Conservation (phyloP, 2,888 invertebrate genomes). For the Tetramorium bicarinatum region DNA sequence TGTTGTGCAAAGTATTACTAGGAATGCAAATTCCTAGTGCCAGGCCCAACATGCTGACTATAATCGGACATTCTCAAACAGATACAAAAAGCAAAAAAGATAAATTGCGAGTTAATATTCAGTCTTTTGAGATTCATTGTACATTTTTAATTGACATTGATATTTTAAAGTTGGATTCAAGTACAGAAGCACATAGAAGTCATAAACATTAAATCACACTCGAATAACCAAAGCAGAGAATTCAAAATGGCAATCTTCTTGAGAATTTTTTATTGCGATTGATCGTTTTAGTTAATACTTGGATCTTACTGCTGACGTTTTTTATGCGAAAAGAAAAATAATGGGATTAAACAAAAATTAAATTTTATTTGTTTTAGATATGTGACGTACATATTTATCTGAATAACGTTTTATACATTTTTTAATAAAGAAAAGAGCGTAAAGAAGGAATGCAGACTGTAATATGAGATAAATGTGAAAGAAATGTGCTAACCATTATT, state of each 20-base stretch:
- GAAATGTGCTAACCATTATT: slow-evolving; percentile 10
- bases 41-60: slow-evolving; percentile 81
- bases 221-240: not conserved
- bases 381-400: slow-evolving; percentile 61
- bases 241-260: not conserved
- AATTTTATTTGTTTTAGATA: slow-evolving; percentile 2
- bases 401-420: slow-evolving; percentile 63
- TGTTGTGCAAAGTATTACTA: slow-evolving; percentile 89
- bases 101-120: slow-evolving; percentile 72
- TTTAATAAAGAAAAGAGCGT: slow-evolving; percentile 64
- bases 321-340: not conserved
- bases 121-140: slow-evolving; percentile 60
- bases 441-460: slow-evolving; percentile 44
- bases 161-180: slow-evolving; percentile 51
- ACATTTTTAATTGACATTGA: slow-evolving; percentile 53
- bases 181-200: not conserved
- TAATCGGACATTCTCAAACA: slow-evolving; percentile 83
- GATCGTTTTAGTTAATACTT: not conserved
- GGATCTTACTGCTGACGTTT: not conserved
- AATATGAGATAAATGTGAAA: not conserved
- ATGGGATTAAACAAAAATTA: not conserved
- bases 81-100: slow-evolving; percentile 84
- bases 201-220: not conserved
- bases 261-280: not conserved
- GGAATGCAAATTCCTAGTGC: slow-evolving; percentile 85